Evolutionary conservation across 2,797 vertebrate species (phyloP), one percentile per base, ranked within the genome.

Genomic region (Microctenopoma stevenorrisi): DNA sequence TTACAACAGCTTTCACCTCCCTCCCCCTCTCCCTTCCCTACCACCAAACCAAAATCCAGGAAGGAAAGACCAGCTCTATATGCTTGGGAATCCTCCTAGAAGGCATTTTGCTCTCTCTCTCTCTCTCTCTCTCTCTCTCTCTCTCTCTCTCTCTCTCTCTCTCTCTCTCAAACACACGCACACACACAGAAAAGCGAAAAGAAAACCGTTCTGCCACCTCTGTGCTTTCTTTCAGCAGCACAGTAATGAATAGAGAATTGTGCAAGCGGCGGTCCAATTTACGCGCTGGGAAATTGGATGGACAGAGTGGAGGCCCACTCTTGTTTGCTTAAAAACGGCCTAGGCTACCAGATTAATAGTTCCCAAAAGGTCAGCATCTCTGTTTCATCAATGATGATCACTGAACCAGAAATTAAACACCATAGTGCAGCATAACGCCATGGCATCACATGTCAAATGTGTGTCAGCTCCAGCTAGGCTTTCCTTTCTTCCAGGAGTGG

Each of bases 201-300:
- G 84, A 88, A 93, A 94, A 92, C 93, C 89, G 85, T 91, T 94
- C 94, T 92, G 89, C 93, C 94, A 96, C 95, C 93, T 95, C 94
- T 95, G 82, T 94, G 94, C 95, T 97, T 98, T 94, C 92, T 96
- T 96, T 95, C 93, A 93, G 92, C 91, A 86, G 91, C 92, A 94
- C 94, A 91, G 93, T 99, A 98, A 98, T 97, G 96, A 98, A 96
- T 95, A 96, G 94, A 95, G 95, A 96, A 96, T 96, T 96, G 96
- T 96, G 93, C 93, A 91, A 95, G 95, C 94, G 90, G 93, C 94
- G 90, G 91, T 95, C 94, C 95, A 96, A 95, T 97, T 97, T 96
- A 95, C 93, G 93, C 93, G 89, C 93, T 95, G 94, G 93, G 94
- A 96, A 96, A 95, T 95, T 96, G 94, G 94, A 94, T 94, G 93